A percentile compares a stretch with the other conserved stretches of the same genome.
These are phyloP conservation scores for Ichneumoninae sp. DNA, from an alignment of 2,888 invertebrate species.

Conservation along the genomic window DNA sequence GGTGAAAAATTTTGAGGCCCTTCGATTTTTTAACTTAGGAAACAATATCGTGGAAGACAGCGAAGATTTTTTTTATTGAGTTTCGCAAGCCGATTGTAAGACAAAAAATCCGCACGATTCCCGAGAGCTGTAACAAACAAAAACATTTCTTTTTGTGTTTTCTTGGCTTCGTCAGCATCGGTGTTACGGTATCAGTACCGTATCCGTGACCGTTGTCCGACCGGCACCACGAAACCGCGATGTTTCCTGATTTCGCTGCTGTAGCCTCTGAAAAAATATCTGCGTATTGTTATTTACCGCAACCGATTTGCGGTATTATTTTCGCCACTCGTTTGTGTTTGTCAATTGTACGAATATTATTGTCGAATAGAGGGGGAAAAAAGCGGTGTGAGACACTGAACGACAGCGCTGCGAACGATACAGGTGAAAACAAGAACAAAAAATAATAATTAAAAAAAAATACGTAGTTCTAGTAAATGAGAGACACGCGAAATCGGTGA, in stretches of 20 bases:
- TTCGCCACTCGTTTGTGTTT: conserved; percentile 24
- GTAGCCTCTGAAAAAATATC: neutral
- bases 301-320: conserved; percentile 6
- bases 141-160: neutral
- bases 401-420: conserved; percentile 53
- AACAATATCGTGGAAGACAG: neutral
- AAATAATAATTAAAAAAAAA: conserved; percentile 34
- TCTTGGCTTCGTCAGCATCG: neutral
- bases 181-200: neutral
- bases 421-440: conserved; percentile 46
- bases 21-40: neutral
- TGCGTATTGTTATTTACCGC: conserved; percentile 27
- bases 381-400: conserved; percentile 1
- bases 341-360: conserved; percentile 24
- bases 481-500: conserved; percentile 25
- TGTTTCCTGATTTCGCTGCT: neutral
- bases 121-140: neutral
- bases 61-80: neutral
- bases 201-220: neutral
- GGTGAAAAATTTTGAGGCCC: neutral
- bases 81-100: neutral
- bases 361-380: neutral
- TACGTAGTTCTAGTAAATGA: conserved; percentile 50
- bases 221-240: too few relatives aligned
- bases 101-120: neutral